Evolutionary conservation across 2,888 invertebrate genomes (phyloP).

Genomic region (Cataglyphis albicans): DNA sequence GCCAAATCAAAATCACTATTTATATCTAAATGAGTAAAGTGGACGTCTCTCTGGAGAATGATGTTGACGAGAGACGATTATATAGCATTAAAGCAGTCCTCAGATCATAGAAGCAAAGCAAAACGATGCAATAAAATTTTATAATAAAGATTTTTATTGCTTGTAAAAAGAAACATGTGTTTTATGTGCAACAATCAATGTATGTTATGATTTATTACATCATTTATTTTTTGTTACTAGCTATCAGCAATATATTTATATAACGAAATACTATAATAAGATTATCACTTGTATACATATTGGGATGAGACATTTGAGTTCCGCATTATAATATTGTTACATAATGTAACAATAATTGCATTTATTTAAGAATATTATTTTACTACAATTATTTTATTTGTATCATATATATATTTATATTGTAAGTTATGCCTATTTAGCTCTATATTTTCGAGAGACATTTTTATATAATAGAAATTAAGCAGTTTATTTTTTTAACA

Average conservation of each 20-base stretch:
- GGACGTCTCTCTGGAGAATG: not conserved
- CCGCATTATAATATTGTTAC: not conserved
- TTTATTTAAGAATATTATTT: not conserved
- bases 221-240: not conserved
- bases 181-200: not conserved
- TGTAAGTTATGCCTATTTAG: not conserved
- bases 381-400: not conserved
- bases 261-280: not conserved
- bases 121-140: not conserved
- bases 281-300: not conserved
- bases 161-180: not conserved
- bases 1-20: slow-evolving; percentile 43
- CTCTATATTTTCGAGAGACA: not conserved
- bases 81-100: not conserved
- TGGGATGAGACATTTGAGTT: not conserved
- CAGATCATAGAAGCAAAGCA: not conserved
- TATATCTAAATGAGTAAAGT: slow-evolving; percentile 23
- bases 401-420: no score
- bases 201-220: not conserved
- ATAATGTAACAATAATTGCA: not conserved
- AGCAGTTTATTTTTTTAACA: not conserved
- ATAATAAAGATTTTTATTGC: not conserved
- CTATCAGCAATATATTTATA: not conserved
- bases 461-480: not conserved
- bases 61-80: slow-evolving; percentile 12